phyloP scores from a whole-genome alignment of 1,140 invertebrate species.

The Sesamia nonagrioides region DNA sequence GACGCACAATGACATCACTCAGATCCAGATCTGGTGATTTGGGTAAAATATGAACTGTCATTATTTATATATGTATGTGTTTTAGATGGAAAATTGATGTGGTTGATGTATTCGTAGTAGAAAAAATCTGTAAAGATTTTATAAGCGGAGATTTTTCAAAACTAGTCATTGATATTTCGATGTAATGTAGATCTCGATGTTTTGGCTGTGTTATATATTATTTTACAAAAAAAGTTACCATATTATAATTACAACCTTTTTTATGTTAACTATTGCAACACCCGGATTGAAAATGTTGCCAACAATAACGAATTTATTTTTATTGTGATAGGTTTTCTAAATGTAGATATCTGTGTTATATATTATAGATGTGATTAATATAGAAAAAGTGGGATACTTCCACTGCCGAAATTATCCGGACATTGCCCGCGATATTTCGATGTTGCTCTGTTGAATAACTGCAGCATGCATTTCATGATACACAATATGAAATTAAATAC shows the following conservation, averaged over 20 bases:
- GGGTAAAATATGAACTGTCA: constrained; percentile 40
- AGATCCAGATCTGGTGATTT: constrained; percentile 17
- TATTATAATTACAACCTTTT: constrained; percentile 41
- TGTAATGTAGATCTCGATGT: constrained; percentile 73
- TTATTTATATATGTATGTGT: constrained; percentile 46
- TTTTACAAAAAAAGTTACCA: constrained; percentile 54
- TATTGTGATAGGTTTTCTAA: constrained; percentile 59
- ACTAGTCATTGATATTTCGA: constrained; percentile 58
- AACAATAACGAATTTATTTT: constrained; percentile 79
- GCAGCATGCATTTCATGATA: constrained; percentile 35
- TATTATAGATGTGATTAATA: constrained; percentile 59
- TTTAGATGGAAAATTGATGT: constrained; percentile 46
- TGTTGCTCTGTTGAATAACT: constrained; percentile 1
- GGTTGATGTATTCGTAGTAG: constrained; percentile 43
- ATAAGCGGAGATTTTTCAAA: constrained; percentile 32
- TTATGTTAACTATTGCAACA: constrained; percentile 1
- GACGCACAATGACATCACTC: constrained; percentile 36
- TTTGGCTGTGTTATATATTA: constrained; percentile 77
- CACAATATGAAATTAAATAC: constrained; percentile 65
- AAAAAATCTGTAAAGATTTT: constrained; percentile 20
- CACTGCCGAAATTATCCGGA: background rate
- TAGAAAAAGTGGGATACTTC: constrained; percentile 23
- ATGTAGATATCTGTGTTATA: constrained; percentile 64
- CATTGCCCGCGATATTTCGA: background rate
- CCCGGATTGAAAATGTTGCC: constrained; percentile 43